A percentile compares a stretch with the other conserved stretches of the same genome.
phyloP scores from a whole-genome alignment of 2,113 vertebrate species.

The Gnathonemus echidnorhynchus region DNA sequence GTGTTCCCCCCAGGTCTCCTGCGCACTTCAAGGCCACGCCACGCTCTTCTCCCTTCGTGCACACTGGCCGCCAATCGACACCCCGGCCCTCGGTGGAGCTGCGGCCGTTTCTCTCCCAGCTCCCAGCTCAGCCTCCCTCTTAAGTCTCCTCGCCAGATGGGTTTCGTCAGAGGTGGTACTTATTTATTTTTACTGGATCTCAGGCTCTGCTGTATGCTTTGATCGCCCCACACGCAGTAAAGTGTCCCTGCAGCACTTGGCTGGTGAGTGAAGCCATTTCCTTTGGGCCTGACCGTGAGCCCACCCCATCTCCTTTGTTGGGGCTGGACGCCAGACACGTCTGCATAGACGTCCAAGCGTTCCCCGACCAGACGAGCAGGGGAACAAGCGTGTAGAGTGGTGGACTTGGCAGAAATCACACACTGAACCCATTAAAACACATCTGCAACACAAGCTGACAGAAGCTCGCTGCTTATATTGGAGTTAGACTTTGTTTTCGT shows the following conservation, averaged over 20 bases:
- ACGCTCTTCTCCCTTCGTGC: slow-evolving; percentile 7
- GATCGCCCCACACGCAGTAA: slow-evolving; percentile 34
- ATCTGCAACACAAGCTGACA: slow-evolving; percentile 1
- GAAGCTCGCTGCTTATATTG: slow-evolving; percentile 15
- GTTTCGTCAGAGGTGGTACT: slow-evolving; percentile 33
- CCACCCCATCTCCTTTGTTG: slow-evolving; percentile 39
- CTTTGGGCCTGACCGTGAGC: slow-evolving; percentile 33
- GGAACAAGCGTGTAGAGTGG: background rate
- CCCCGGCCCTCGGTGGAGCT: background rate
- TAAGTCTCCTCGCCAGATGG: slow-evolving; percentile 25
- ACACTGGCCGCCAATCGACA: slow-evolving; percentile 1
- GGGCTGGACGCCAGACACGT: slow-evolving; percentile 24
- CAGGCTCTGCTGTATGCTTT: slow-evolving; percentile 27
- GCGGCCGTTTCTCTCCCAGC: background rate
- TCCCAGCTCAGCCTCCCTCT: background rate
- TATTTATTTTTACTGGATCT: slow-evolving; percentile 47
- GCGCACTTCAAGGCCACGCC: slow-evolving; percentile 3
- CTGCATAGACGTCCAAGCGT: background rate
- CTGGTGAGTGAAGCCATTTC: slow-evolving; percentile 45
- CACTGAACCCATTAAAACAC: background rate
- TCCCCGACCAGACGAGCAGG: background rate
- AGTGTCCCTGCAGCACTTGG: slow-evolving; percentile 35
- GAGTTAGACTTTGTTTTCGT: slow-evolving; percentile 16
- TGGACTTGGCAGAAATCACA: background rate
- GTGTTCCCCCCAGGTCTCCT: background rate